Conservation (phyloP, 1,140 invertebrate genomes). For the Camponotus floridanus region DNA sequence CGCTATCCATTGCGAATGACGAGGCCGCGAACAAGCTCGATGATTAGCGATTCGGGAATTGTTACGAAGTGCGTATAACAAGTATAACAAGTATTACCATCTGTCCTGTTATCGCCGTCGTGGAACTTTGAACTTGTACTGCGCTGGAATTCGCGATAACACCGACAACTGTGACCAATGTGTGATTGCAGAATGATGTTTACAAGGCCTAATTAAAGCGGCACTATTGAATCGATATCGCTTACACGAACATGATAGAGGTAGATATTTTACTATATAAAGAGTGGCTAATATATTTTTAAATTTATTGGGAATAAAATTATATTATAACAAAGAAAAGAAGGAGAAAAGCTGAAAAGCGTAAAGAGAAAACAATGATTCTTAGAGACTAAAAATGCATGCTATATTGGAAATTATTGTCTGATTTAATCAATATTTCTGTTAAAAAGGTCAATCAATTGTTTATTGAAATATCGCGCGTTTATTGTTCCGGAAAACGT, state of each 20-base stretch:
- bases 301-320: not conserved
- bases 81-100: not conserved
- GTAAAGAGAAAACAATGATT: not conserved
- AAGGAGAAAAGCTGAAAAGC: not conserved
- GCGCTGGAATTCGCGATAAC: not conserved
- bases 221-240: constrained; percentile 46
- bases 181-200: constrained; percentile 37
- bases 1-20: constrained; percentile 75
- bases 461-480: constrained; percentile 9
- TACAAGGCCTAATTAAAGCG: constrained; percentile 41
- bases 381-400: not conserved
- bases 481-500: constrained; percentile 57
- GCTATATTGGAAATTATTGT: constrained; percentile 2
- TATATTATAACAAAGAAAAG: not conserved
- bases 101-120: constrained; percentile 18
- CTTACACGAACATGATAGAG: not conserved
- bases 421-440: not conserved
- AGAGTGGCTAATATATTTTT: not conserved
- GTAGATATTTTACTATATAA: not conserved
- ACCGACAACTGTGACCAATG: not conserved
- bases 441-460: constrained; percentile 47
- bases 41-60: constrained; percentile 74
- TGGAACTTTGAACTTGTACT: constrained; percentile 45
- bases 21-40: constrained; percentile 76
- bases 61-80: not conserved